Conservation (phyloP, 2,797 vertebrate species). For the Cossypha dichroa region DNA sequence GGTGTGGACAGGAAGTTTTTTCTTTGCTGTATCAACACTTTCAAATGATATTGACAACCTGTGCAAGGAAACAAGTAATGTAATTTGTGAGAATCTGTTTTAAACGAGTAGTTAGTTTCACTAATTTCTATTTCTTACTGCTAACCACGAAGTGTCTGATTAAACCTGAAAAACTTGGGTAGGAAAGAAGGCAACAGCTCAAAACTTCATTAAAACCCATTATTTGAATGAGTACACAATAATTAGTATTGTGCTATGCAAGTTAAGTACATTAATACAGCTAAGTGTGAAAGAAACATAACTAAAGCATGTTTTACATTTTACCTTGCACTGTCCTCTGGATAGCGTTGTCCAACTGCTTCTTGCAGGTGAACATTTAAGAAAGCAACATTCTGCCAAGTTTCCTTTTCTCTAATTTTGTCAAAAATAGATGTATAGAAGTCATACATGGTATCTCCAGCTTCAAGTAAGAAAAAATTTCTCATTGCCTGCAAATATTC, state of each 20-base stretch:
- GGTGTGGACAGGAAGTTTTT: conserved; percentile 94
- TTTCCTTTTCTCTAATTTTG: conserved; percentile 94
- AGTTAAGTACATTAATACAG: neutral
- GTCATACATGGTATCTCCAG: conserved; percentile 98
- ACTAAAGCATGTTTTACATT: neutral
- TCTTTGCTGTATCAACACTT: conserved; percentile 86
- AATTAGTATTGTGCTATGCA: neutral
- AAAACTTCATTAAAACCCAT: neutral
- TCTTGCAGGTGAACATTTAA: conserved; percentile 94
- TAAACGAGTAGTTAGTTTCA: neutral
- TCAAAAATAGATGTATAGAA: conserved; percentile 98
- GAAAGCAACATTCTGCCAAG: conserved; percentile 94
- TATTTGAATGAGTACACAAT: neutral
- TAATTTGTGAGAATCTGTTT: neutral
- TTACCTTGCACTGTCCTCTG: conserved; percentile 93
- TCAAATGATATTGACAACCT: conserved; percentile 94
- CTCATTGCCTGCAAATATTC: conserved; percentile 98
- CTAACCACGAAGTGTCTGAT: neutral
- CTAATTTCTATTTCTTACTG: neutral
- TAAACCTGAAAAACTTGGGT: neutral
- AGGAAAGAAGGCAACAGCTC: neutral
- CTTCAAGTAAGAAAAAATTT: conserved; percentile 97
- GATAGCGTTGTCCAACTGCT: conserved; percentile 92
- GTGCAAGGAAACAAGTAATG: neutral
- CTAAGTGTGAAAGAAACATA: neutral